Base-by-base conservation (phyloP, 2,888 invertebrate species). In the Rotaria sp. region DNA sequence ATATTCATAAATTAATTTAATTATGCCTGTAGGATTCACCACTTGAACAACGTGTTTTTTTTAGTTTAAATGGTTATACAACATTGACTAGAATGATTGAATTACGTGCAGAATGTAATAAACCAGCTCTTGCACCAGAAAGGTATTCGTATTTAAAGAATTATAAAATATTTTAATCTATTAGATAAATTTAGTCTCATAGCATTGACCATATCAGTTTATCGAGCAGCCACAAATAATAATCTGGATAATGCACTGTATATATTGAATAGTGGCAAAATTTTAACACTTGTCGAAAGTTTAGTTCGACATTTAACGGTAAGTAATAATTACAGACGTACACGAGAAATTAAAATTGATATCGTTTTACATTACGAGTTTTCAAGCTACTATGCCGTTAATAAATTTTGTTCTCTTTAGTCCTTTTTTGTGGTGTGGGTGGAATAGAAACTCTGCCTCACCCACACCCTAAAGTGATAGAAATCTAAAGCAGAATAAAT, bases 171-270 rank as follows among this genome's bases (percentile, higher is more conserved):
- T 35, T 15, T 35, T 45, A 4, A 11, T 45, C 45, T 45, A 11
- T 45, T 80, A 0, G 7, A 67, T 35, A 1, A 35, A 35, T 80
- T 80, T 45, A 80, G 80, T 45, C 45, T 80, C 4, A 45, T 80
- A 5, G 80, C 80, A 26, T 80, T 80, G 15, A n/a, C 80, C 15
- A n/a, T n/a, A 24, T 24, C 80, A 3, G 80, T 80, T 26, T 80
- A 80, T 80, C 80, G 80, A 26, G 80, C 80, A 26, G 80, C 80
- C 15, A 80, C 80, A 80, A 45, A 80, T 45, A 80, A 80, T 80
- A 80, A 80, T 80, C 2, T 80, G 4, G 80, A 80, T 2, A 80
- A 80, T 80, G 80, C 80, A 1, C 4, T 80, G 26, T 80, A 80
- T n/a, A 45, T 80, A 45, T 45, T 80, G 11, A 80, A 45, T 26